phyloP scores from a whole-genome alignment of 2,888 invertebrate genomes.

The Sarcophaga variegata region DNA sequence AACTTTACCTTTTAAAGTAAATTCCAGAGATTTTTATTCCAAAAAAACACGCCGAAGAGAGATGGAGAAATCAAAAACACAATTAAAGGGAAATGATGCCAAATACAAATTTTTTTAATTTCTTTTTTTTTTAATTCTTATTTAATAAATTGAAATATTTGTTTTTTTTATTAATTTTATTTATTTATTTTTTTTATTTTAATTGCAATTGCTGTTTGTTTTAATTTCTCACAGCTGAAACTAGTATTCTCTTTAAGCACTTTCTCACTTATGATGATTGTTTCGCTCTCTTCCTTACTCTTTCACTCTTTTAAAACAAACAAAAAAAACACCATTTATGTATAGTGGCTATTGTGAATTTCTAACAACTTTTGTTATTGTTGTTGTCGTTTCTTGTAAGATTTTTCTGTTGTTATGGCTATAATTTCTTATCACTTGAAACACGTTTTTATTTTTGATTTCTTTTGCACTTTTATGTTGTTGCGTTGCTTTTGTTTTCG shows the following conservation, averaged over 20 bases:
- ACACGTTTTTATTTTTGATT: conserved; percentile 33
- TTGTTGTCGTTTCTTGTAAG: conserved; percentile 22
- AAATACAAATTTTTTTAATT: background rate
- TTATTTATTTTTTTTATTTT: conserved; percentile 2
- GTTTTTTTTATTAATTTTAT: background rate
- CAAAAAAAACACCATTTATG: conserved; percentile 14
- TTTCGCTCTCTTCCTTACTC: conserved; percentile 6
- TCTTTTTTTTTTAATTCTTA: conserved; percentile 1
- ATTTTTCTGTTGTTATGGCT: background rate
- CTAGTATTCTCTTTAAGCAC: background rate
- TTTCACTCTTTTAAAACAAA: background rate
- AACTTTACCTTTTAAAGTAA: too few relatives aligned
- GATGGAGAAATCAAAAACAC: background rate
- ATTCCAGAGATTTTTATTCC: too few relatives aligned
- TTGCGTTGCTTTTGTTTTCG: conserved; percentile 18
- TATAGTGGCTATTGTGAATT: too few relatives aligned
- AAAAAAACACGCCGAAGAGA: background rate
- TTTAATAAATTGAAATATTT: background rate
- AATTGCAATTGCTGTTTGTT: background rate
- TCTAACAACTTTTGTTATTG: background rate
- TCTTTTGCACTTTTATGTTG: background rate
- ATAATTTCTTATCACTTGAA: conserved; percentile 46
- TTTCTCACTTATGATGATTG: background rate
- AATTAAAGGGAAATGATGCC: background rate
- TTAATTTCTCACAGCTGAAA: background rate